Percentiles rank a stretch among this genome's conserved stretches.
phyloP scores from a whole-genome alignment of 2,113 vertebrate genomes.

The Datnioides undecimradiatus region DNA sequence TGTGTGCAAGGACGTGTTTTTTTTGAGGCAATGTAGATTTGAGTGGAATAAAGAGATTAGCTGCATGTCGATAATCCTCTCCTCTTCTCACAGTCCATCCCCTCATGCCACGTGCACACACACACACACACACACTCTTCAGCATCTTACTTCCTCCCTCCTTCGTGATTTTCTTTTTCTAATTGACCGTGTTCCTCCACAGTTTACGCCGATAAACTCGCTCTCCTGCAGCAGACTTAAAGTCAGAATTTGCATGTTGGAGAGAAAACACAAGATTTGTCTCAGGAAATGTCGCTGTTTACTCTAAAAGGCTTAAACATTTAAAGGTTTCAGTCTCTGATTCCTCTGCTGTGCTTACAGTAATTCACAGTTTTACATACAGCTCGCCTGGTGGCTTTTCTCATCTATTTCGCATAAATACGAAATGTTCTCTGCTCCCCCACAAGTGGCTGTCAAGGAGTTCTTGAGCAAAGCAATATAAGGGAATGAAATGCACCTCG shows the following conservation, averaged over 20 bases:
- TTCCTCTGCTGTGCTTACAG: constrained; percentile 8
- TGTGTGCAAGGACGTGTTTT: constrained; percentile 5
- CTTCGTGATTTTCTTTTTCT: constrained; percentile 22
- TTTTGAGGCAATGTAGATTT: constrained; percentile 58
- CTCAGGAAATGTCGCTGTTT: constrained; percentile 30
- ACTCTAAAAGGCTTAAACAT: constrained; percentile 33
- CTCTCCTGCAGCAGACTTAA: constrained; percentile 11
- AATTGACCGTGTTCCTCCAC: constrained; percentile 34
- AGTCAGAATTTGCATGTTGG: constrained; percentile 35
- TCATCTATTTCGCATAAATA: constrained; percentile 11
- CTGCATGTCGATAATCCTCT: constrained; percentile 67
- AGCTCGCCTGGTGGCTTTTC: constrained; percentile 34
- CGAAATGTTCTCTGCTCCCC: constrained; percentile 13
- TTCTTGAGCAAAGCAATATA: neutral
- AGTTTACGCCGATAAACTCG: constrained; percentile 35
- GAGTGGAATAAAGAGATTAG: constrained; percentile 74
- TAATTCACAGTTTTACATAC: constrained; percentile 24
- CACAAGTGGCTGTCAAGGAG: neutral
- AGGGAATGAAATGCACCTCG: neutral
- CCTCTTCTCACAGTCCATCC: constrained; percentile 14
- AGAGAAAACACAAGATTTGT: constrained; percentile 36
- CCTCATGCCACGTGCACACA: neutral
- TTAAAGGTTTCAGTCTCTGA: constrained; percentile 34
- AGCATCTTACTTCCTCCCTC: neutral
- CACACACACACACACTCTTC: constrained; percentile 11